Evolutionary conservation across 2,113 vertebrate species (phyloP).

Genomic region (Microcebus ravelobensis): DNA sequence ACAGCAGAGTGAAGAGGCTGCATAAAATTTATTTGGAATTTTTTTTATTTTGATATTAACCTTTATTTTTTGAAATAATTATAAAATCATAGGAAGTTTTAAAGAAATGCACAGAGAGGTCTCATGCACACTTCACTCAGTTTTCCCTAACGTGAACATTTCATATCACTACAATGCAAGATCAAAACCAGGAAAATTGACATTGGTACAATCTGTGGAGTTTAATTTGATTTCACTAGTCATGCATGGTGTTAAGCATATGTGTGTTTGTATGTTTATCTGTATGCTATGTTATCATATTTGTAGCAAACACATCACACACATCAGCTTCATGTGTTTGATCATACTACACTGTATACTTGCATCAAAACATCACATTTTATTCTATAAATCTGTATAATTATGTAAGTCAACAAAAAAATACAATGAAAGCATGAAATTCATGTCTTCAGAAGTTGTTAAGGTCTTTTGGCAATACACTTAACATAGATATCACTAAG

Average conservation of each 20-base stretch:
- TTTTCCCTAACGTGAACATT: too few relatives aligned
- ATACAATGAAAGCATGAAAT: background rate
- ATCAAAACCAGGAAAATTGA: background rate
- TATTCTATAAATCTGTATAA: background rate
- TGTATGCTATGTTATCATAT: background rate
- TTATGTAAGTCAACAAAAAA: background rate
- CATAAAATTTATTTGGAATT: background rate
- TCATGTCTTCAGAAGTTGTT: background rate
- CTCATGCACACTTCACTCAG: fast-evolving
- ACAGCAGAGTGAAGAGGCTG: background rate
- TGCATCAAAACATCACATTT: background rate
- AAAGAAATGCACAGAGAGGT: background rate
- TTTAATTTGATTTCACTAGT: background rate
- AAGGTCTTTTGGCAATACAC: background rate
- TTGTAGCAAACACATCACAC: background rate
- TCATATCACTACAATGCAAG: background rate
- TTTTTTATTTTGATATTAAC: background rate
- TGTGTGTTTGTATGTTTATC: background rate
- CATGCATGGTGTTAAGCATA: background rate
- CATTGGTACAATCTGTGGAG: background rate
- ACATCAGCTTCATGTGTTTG: background rate
- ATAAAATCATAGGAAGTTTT: background rate
- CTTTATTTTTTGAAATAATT: background rate
- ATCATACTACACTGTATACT: background rate
- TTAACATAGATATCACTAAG: background rate